Evolutionary conservation across 1,140 invertebrate genomes (phyloP).

Genomic region (Drosophila parvula): DNA sequence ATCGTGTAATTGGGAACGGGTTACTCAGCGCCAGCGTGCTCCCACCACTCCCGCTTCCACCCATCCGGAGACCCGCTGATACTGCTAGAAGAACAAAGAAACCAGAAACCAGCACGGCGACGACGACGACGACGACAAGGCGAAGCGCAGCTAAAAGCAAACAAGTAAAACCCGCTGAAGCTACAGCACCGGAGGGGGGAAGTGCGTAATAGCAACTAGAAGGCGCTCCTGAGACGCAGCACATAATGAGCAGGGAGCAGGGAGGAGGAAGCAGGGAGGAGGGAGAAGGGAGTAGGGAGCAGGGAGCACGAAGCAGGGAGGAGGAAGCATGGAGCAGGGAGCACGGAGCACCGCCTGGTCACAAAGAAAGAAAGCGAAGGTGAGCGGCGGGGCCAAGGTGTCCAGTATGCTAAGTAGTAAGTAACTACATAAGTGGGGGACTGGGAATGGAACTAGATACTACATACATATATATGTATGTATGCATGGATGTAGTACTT

Average conservation of each 20-base stretch:
- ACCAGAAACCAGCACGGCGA: constrained; percentile 54
- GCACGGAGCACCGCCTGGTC: background rate
- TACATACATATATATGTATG: constrained; percentile 5
- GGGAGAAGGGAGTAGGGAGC: background rate
- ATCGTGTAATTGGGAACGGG: constrained; percentile 16
- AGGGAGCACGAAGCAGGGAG: background rate
- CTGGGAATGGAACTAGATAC: background rate
- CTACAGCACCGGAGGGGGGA: constrained; percentile 7
- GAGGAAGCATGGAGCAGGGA: background rate
- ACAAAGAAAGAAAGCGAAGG: constrained; percentile 39
- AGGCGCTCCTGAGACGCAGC: constrained; percentile 13
- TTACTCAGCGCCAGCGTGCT: constrained; percentile 6
- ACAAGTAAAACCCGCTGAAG: constrained; percentile 62
- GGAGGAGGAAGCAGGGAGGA: background rate
- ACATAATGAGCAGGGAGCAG: constrained; percentile 36
- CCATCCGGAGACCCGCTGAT: constrained; percentile 18
- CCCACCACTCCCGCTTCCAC: no score
- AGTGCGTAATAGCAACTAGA: constrained; percentile 32
- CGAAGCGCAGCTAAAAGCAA: constrained; percentile 53
- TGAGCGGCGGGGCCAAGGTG: constrained; percentile 12
- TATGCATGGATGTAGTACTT: no score
- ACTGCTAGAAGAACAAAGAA: constrained; percentile 70
- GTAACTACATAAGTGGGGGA: background rate
- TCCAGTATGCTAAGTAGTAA: constrained; percentile 9
- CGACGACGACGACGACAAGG: constrained; percentile 28